Conservation (phyloP, 2,797 vertebrate genomes). For the Danio tinwini region DNA sequence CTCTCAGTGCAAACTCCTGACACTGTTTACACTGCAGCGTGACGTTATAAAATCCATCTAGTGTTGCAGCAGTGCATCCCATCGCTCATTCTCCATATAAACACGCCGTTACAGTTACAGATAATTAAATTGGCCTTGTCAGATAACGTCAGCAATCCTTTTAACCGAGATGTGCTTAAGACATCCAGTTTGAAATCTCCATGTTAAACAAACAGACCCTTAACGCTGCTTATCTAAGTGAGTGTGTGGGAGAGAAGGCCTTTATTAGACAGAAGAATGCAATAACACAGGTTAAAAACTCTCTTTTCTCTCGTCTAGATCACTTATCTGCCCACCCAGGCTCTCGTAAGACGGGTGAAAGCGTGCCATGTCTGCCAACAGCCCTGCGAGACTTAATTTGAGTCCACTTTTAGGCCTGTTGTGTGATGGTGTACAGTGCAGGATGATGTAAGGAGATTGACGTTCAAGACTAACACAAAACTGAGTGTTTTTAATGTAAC, state of each 20-base stretch:
- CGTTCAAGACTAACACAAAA: conserved; percentile 9
- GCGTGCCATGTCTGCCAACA: conserved; percentile 45
- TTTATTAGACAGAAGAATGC: conserved; percentile 62
- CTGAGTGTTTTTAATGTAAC: neutral
- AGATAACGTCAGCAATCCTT: conserved; percentile 8
- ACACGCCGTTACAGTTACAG: conserved; percentile 9
- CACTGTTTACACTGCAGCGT: neutral
- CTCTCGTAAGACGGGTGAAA: conserved; percentile 28
- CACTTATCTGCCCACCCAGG: conserved; percentile 62
- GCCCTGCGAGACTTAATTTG: conserved; percentile 26
- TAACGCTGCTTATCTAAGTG: conserved; percentile 44
- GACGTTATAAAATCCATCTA: neutral
- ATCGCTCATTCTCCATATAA: neutral
- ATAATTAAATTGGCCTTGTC: conserved; percentile 28
- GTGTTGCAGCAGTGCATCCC: conserved; percentile 6
- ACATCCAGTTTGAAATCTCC: conserved; percentile 47
- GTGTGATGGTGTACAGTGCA: conserved; percentile 2
- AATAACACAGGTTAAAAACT: conserved; percentile 57
- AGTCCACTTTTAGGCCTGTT: conserved; percentile 30
- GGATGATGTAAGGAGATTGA: conserved; percentile 6
- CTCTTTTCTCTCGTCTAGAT: conserved; percentile 43
- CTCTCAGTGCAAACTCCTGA: conserved; percentile 1
- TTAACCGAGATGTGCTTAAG: conserved; percentile 30
- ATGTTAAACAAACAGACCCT: conserved; percentile 53
- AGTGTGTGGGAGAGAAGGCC: conserved; percentile 20